Conservation (phyloP, 2,888 invertebrate genomes). For the Physocephala rufipes region DNA sequence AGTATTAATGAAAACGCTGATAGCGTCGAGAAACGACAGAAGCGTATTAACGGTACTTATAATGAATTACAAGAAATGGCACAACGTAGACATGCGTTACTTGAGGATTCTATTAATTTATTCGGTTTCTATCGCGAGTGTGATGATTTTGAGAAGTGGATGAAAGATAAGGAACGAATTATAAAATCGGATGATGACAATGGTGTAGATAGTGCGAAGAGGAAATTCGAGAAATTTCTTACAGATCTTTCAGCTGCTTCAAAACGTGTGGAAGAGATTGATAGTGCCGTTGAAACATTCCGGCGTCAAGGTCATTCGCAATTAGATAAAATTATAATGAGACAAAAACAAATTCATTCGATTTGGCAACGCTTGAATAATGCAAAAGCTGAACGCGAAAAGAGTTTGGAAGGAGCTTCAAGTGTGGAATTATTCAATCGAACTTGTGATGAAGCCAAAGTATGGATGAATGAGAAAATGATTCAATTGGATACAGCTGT, state of each 20-base stretch:
- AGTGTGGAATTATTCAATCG: constrained; percentile 95
- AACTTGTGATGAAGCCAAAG: constrained; percentile 94
- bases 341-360: constrained; percentile 85
- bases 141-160: constrained; percentile 98
- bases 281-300: constrained; percentile 86
- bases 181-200: constrained; percentile 82
- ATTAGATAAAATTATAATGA: constrained; percentile 77
- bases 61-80: constrained; percentile 83
- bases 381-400: constrained; percentile 88
- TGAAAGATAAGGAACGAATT: constrained; percentile 92
- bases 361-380: constrained; percentile 89
- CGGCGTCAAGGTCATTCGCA: constrained; percentile 87
- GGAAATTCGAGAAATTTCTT: constrained; percentile 96
- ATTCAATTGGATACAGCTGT: constrained; percentile 83
- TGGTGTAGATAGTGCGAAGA: constrained; percentile 89
- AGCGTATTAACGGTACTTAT: constrained; percentile 83
- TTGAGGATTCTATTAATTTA: constrained; percentile 91
- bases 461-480: constrained; percentile 98
- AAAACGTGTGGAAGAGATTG: constrained; percentile 88
- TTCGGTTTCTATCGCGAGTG: constrained; percentile 96
- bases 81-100: constrained; percentile 79
- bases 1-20: constrained; percentile 72
- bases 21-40: constrained; percentile 82
- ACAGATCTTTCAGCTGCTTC: constrained; percentile 95
- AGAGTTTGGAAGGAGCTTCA: constrained; percentile 89